Base-by-base conservation (phyloP, 2,888 invertebrate genomes). In the Baccha elongata region DNA sequence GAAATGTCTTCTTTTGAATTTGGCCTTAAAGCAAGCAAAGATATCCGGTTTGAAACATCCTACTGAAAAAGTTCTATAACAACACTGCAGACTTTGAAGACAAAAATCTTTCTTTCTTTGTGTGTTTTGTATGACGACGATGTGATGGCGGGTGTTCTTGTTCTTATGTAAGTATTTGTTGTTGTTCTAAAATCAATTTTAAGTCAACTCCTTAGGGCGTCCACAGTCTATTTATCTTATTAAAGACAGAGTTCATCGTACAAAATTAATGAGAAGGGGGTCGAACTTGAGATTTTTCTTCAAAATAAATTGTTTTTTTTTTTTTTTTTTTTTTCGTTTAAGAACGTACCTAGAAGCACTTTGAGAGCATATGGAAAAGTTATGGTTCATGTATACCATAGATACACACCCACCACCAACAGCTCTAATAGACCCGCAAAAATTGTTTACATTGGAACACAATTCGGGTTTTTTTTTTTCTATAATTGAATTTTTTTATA, bases 401-500 rank as follows among this genome's bases (percentile, higher is more conserved):
- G 15, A 52, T 44, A 19, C 44, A 19, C n/a, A 53, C 23, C 17
- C 13, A 37, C 11, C 60, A 8, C 19, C 15, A 40, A 29, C 15
- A 40, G 19, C 11, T 58, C 35, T 75, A 44, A 64, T 71, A 71
- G 40, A 71, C 19, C 52, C 35, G 19, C 37, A 64, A 64, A 64
- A 17, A 64, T 35, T 78, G 44, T 60, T 58, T 72, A 44, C 53
- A 53, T 37, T n/a, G 17, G 19, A 37, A 37, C 13, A 53, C 32
- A 29, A 71, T 64, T 42, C 32, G 26, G 26, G 37, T 80, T 74
- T 55, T 19, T 55, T 13, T 53, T 37, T n/a, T 46, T 46, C 21
- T n/a, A 58, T 80, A 80, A 80, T 80, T 74, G 68, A 80, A 74
- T 80, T 80, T 69, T 55, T 74, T 60, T 62, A 74, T 74, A 69